Evolutionary conservation across 1,140 invertebrate genomes (phyloP).

Genomic region (Lerema accius): DNA sequence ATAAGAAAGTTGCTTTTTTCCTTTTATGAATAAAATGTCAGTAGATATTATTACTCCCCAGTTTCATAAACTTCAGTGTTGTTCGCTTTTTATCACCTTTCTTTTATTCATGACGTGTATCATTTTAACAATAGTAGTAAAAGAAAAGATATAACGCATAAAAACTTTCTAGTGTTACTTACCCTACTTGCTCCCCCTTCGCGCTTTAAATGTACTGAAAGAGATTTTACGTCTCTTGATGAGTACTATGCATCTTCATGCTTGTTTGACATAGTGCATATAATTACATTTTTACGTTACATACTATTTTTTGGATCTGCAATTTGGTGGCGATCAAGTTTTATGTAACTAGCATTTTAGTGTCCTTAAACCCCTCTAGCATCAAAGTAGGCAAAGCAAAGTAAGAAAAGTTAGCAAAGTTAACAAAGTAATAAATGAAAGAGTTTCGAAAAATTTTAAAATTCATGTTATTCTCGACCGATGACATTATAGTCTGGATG

Average conservation of each 20-base stretch:
- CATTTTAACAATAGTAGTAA: constrained; percentile 29
- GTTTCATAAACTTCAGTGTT: constrained; percentile 18
- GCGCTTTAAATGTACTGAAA: neutral
- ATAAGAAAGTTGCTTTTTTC: neutral
- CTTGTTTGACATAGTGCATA: too few relatives aligned
- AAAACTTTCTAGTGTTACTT: constrained; percentile 16
- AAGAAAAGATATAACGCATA: constrained; percentile 15
- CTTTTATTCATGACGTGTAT: constrained; percentile 29
- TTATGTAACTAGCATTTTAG: too few relatives aligned
- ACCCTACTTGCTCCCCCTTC: constrained; percentile 6
- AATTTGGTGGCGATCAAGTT: too few relatives aligned
- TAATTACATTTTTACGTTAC: too few relatives aligned
- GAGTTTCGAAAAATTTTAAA: too few relatives aligned
- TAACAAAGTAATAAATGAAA: too few relatives aligned
- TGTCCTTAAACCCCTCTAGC: too few relatives aligned
- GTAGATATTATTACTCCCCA: neutral
- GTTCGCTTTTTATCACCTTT: constrained; percentile 16
- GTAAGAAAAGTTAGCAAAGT: too few relatives aligned
- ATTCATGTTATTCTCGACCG: too few relatives aligned
- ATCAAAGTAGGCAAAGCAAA: too few relatives aligned
- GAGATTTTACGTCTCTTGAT: neutral
- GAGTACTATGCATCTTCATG: neutral
- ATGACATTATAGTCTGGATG: too few relatives aligned
- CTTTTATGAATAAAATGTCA: constrained; percentile 1
- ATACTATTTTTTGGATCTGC: too few relatives aligned